These are phyloP conservation scores for Dromococcyx pavoninus DNA, from an alignment of 2,797 vertebrate species.

Conservation along the genomic window DNA sequence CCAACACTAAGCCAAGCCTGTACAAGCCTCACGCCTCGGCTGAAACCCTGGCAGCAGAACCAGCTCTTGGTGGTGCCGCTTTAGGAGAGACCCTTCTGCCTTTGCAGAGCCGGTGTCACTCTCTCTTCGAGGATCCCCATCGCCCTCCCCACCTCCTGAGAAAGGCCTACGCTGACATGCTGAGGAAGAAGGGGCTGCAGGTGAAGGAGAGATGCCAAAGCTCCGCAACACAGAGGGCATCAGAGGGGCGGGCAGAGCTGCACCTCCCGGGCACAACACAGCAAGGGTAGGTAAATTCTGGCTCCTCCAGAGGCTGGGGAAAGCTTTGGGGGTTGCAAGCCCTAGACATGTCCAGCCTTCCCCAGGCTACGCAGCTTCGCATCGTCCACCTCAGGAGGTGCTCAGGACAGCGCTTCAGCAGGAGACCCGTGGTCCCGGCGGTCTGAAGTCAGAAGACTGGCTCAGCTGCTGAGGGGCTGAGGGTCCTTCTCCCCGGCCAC, in stretches of 20 bases:
- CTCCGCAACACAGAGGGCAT: too few species aligned
- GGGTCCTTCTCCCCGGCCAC: too few species aligned
- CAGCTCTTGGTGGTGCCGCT: background rate
- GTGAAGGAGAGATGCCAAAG: too few species aligned
- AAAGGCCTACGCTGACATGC: too few species aligned
- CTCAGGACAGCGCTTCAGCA: too few species aligned
- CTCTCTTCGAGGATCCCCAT: background rate
- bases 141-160: background rate
- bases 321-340: background rate
- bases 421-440: too few species aligned
- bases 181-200: too few species aligned
- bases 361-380: too few species aligned
- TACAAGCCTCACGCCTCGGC: background rate
- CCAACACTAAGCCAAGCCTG: background rate
- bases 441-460: too few species aligned
- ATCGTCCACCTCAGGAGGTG: too few species aligned
- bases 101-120: background rate
- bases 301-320: background rate
- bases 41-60: background rate
- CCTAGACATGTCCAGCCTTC: background rate
- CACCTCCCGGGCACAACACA: rapidly evolving
- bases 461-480: too few species aligned
- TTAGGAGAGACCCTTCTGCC: background rate
- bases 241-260: too few species aligned
- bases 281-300: background rate